These are phyloP conservation scores for Dynastes grantii DNA, from an alignment of 2,888 invertebrate genomes.

Conservation along the genomic window DNA sequence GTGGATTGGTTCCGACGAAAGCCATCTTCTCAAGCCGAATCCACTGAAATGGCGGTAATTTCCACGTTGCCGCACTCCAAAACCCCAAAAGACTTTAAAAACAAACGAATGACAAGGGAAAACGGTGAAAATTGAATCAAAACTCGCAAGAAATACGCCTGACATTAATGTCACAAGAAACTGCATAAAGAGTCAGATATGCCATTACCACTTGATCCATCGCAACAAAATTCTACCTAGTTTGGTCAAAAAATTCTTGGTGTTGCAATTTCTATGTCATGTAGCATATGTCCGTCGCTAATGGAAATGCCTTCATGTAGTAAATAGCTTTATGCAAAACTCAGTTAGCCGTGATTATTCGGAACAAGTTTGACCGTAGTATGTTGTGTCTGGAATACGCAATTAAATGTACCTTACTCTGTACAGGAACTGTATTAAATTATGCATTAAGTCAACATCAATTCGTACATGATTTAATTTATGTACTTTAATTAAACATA, in stretches of 20 bases:
- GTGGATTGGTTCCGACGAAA: no score
- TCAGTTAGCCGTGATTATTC: slow-evolving; percentile 30
- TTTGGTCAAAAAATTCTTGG: no score
- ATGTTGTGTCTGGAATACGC: slow-evolving; percentile 30
- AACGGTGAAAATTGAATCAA: neutral
- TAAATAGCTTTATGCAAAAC: slow-evolving; percentile 12
- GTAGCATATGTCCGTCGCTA: neutral
- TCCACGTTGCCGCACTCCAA: no score
- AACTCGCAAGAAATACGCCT: neutral
- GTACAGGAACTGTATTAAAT: slow-evolving; percentile 21
- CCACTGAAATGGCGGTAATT: no score
- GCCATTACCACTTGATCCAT: no score
- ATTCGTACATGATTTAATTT: slow-evolving; percentile 32
- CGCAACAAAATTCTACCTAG: no score
- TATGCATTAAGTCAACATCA: slow-evolving; percentile 12
- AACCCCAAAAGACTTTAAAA: no score
- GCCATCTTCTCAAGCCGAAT: no score
- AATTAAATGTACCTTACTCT: slow-evolving; percentile 38
- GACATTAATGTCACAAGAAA: no score
- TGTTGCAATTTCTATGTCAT: no score
- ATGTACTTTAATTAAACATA: slow-evolving; percentile 41
- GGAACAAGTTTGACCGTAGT: slow-evolving; percentile 16
- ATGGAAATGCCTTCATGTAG: neutral
- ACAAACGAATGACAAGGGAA: no score
- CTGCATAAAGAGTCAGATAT: no score